A percentile compares a stretch with the other conserved stretches of the same genome.
Conservation (phyloP, 2,888 invertebrate genomes). For the Mesochorus sp. region DNA sequence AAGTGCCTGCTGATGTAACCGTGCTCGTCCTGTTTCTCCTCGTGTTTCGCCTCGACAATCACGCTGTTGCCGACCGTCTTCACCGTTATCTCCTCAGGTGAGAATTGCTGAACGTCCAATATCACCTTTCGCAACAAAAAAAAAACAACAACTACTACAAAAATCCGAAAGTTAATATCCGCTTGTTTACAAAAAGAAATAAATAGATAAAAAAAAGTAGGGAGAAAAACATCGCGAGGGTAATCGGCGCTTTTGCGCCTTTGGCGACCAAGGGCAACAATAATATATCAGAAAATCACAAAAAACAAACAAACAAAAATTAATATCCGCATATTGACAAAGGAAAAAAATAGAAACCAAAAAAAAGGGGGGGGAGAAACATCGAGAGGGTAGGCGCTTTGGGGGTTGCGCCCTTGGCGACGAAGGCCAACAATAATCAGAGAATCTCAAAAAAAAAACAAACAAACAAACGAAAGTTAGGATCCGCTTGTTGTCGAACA, state of each 20-base stretch:
- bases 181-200: slow-evolving; percentile 1
- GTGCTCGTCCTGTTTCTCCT: slow-evolving; percentile 83
- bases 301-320: background rate
- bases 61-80: slow-evolving; percentile 82
- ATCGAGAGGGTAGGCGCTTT: no score
- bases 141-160: background rate
- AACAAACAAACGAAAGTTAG: background rate
- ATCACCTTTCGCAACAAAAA: slow-evolving; percentile 71
- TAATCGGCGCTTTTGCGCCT: no score
- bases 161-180: background rate
- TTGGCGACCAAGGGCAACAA: no score
- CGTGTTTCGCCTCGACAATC: slow-evolving; percentile 83
- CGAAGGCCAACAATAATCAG: no score
- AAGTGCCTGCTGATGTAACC: slow-evolving; percentile 83
- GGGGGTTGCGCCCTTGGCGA: no score
- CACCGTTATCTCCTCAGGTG: slow-evolving; percentile 83
- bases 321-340: background rate
- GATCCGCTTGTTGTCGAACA: background rate
- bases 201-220: no score
- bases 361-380: slow-evolving; percentile 24
- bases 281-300: background rate
- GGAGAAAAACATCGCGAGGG: no score
- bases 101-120: slow-evolving; percentile 82
- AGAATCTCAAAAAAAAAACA: background rate
- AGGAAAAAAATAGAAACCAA: background rate